Evolutionary conservation across 2,888 invertebrate genomes (phyloP), one percentile per base, ranked within the genome.

Genomic region (Acleris laterana): DNA sequence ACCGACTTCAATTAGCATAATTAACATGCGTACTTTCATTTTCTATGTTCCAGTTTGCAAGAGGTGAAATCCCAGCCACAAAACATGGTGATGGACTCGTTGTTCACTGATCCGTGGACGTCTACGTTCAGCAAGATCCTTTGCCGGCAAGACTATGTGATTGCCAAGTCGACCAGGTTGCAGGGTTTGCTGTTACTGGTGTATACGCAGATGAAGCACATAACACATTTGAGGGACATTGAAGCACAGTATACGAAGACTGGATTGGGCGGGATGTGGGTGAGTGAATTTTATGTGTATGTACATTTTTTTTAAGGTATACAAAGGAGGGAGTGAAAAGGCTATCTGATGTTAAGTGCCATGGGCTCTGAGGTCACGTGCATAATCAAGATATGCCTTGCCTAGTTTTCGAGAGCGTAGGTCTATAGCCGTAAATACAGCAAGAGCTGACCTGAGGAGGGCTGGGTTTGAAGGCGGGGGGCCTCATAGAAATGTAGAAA

Each of bases 251-350:
- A 96, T 75, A 98, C 98, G 0, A 95, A 96, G 77, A 98, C 98
- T 63, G 99, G 99, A 2, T 94, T 98, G 69, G 96, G 96, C 32
- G 99, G 98, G 63, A 95, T 97, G 90, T 98, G 98, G 98, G 98
- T 97, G 91, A 94, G 95, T 81, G 9, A 16, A 17, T 17, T n/a
- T 44, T 9, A 28, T 9, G 28, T 32, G 32, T 32, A 9, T 0
- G 3, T 32, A 0, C 6, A 25, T 25, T 32, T 32, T 32, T 32
- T 32, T 32, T 9, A 32, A 9, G 9, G 9, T 9, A 7, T 32
- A n/a, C n/a, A 9, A 3, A 25, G 25, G 25, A 25, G 25, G 25
- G 6, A 25, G 32, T 9, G 32, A 9, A 32, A 32, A 9, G 9
- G 9, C 9, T 32, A 32, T 2, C 9, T 32, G 32, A 9, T 32